Percentiles rank a stretch among this genome's conserved stretches.
Conservation (phyloP, 2,888 invertebrate species). For the Catotricha subobsoleta region DNA sequence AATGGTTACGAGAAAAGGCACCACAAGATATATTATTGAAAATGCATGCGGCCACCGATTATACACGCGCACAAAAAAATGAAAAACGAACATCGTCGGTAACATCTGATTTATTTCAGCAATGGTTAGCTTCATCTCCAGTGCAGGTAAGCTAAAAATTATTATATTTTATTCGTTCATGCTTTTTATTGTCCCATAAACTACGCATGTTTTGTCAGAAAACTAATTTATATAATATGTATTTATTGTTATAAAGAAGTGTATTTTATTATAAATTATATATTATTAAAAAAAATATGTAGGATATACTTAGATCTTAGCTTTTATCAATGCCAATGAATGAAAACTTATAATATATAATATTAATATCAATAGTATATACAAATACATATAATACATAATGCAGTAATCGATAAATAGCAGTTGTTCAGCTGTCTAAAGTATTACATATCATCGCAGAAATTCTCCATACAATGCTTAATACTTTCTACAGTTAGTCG, state of each 20-base stretch:
- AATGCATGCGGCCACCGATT: slow-evolving; percentile 38
- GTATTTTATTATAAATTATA: not conserved
- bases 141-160: slow-evolving; percentile 37
- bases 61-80: slow-evolving; percentile 32
- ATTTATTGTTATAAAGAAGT: not conserved
- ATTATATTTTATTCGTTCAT: not conserved
- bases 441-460: too few species aligned
- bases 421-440: too few species aligned
- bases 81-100: slow-evolving; percentile 38
- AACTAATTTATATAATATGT: not conserved
- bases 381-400: too few species aligned
- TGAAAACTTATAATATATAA: too few species aligned
- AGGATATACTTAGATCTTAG: not conserved
- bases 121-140: slow-evolving; percentile 66
- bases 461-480: too few species aligned
- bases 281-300: not conserved
- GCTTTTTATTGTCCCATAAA: not conserved
- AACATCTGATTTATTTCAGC: slow-evolving; percentile 68
- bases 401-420: too few species aligned
- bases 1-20: slow-evolving; percentile 61
- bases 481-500: too few species aligned
- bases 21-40: slow-evolving; percentile 43
- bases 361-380: too few species aligned
- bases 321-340: too few species aligned
- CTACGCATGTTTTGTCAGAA: too few species aligned